A percentile compares a stretch with the other conserved stretches of the same genome.
phyloP scores from a whole-genome alignment of 2,888 invertebrate species.

The Apocheima hispidaria region DNA sequence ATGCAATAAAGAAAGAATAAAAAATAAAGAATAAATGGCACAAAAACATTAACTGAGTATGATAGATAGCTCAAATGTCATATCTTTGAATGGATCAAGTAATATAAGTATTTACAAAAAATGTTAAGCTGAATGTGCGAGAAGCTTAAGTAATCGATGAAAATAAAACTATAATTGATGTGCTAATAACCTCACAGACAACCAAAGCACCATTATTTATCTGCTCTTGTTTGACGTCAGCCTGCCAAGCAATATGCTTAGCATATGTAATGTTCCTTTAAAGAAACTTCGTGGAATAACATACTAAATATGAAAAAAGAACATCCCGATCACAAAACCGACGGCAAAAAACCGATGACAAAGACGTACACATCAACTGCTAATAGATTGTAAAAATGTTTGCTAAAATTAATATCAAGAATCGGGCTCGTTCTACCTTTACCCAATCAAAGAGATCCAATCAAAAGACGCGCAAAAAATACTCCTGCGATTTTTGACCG shows the following conservation, averaged over 20 bases:
- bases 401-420: conserved; percentile 16
- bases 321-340: not conserved
- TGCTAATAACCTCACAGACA: not conserved
- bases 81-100: too few relatives aligned
- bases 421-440: conserved; percentile 17
- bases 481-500: conserved; percentile 43
- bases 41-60: too few relatives aligned
- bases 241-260: not conserved
- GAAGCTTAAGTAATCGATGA: too few relatives aligned
- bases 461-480: conserved; percentile 27
- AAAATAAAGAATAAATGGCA: too few relatives aligned
- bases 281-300: too few relatives aligned
- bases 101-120: too few relatives aligned
- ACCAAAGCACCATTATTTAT: conserved; percentile 2
- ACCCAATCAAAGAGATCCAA: conserved; percentile 23
- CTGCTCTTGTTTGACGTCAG: conserved; percentile 1
- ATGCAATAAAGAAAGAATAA: too few relatives aligned
- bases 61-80: too few relatives aligned
- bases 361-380: conserved; percentile 19
- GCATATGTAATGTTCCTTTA: too few relatives aligned
- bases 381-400: conserved; percentile 19
- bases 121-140: too few relatives aligned
- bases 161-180: not conserved
- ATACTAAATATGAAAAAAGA: too few relatives aligned
- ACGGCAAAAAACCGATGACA: conserved; percentile 18